Conservation (phyloP, 2,888 invertebrate species). For the Ophion slaviceki region DNA sequence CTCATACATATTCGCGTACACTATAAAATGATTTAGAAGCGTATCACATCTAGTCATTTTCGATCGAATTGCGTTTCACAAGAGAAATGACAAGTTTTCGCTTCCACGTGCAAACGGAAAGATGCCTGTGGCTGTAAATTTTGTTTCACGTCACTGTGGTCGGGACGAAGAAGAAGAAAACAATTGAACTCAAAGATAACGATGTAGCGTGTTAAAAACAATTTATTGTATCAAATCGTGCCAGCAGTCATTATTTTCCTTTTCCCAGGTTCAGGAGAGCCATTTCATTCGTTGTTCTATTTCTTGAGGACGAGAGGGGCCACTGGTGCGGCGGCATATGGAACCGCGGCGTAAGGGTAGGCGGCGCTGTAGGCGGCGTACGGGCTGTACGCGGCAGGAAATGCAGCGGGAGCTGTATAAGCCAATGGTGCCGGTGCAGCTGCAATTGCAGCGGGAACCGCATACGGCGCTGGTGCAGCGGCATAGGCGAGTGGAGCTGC, state of each 20-base stretch:
- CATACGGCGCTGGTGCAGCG: constrained; percentile 78
- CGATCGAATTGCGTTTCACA: too few species aligned
- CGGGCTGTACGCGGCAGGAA: constrained; percentile 71
- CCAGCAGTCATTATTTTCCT: constrained; percentile 32
- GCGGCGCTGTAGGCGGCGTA: constrained; percentile 77
- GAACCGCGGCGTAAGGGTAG: constrained; percentile 70
- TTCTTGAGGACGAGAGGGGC: constrained; percentile 69
- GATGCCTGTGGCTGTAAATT: too few species aligned
- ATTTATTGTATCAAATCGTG: constrained; percentile 64
- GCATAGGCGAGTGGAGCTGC: constrained; percentile 84
- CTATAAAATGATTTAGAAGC: too few species aligned
- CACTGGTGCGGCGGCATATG: constrained; percentile 67
- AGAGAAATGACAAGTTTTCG: neutral
- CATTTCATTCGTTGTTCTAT: constrained; percentile 44
- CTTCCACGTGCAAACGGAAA: too few species aligned
- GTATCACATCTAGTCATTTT: too few species aligned
- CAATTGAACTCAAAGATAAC: neutral
- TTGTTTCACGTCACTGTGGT: neutral
- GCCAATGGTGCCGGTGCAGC: constrained; percentile 74
- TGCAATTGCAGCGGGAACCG: constrained; percentile 65
- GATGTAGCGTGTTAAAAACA: constrained; percentile 42
- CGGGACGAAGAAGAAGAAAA: neutral
- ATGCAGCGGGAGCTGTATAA: constrained; percentile 75
- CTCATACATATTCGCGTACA: too few species aligned
- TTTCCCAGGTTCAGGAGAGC: neutral